phyloP scores from a whole-genome alignment of 2,113 vertebrate species.

The Scomber colias region DNA sequence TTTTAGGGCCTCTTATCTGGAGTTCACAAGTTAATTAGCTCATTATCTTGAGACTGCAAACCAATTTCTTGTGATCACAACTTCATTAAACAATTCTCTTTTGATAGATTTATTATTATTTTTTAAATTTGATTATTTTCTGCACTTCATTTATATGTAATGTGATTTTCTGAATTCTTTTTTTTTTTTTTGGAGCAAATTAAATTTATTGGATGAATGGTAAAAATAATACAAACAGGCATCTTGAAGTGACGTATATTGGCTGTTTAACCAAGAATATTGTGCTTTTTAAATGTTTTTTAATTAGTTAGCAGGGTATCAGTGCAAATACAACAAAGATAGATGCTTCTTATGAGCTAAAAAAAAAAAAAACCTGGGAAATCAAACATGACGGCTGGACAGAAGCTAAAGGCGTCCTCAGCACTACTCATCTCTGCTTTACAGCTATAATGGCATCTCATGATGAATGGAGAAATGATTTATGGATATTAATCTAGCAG shows the following conservation, averaged over 20 bases:
- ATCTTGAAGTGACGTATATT: too few species aligned
- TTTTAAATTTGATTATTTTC: neutral
- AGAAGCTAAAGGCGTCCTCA: neutral
- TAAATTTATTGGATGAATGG: too few species aligned
- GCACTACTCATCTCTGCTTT: neutral
- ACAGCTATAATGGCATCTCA: neutral
- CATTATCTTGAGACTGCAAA: neutral
- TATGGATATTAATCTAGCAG: constrained; percentile 31
- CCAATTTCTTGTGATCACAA: neutral
- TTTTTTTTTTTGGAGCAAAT: too few species aligned
- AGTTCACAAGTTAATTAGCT: constrained; percentile 10
- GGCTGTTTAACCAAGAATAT: too few species aligned
- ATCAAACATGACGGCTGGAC: neutral
- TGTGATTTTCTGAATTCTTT: neutral
- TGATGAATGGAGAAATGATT: constrained; percentile 5
- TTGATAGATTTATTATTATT: neutral
- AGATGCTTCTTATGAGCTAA: neutral
- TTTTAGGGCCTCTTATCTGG: neutral
- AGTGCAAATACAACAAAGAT: neutral
- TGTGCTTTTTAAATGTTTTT: neutral
- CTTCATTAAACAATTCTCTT: neutral
- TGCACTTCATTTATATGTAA: neutral
- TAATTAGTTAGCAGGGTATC: neutral
- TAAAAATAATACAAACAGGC: too few species aligned
- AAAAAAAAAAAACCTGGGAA: too few species aligned